A percentile compares a stretch with the other conserved stretches of the same genome.
phyloP scores from a whole-genome alignment of 2,113 vertebrate species.

The Crotophaga sulcirostris region DNA sequence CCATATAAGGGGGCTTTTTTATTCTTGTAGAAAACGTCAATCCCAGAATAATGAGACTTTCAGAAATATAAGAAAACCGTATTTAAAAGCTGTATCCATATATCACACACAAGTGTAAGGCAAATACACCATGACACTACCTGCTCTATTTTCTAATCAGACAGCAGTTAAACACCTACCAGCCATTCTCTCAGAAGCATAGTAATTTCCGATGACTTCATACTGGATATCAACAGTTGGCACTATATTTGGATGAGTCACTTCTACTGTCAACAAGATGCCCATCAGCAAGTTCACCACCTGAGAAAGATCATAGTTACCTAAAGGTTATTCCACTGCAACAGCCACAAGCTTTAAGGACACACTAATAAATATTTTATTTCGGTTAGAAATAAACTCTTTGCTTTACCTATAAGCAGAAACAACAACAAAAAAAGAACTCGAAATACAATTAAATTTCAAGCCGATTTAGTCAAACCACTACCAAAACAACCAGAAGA shows the following conservation, averaged over 20 bases:
- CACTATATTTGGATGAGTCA: slow-evolving; percentile 94
- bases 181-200: slow-evolving; percentile 93
- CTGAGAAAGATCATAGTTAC: slow-evolving; percentile 70
- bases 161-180: slow-evolving; percentile 75
- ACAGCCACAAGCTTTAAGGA: neutral
- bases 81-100: neutral
- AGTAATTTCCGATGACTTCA: slow-evolving; percentile 97
- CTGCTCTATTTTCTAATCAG: neutral
- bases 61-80: neutral
- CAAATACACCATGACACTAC: neutral
- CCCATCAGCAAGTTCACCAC: slow-evolving; percentile 97
- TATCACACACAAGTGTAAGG: neutral
- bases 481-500: neutral
- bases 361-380: neutral
- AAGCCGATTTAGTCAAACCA: neutral
- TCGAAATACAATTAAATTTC: neutral
- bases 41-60: neutral
- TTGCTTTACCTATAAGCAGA: neutral
- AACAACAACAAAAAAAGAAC: too few species aligned
- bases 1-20: neutral
- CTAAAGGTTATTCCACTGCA: neutral
- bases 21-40: neutral
- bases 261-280: slow-evolving; percentile 94
- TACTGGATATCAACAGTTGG: slow-evolving; percentile 93
- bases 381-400: neutral